Evolutionary conservation across 2,888 invertebrate species (phyloP), one percentile per base, ranked within the genome.

Genomic region (Allolobophora icterica): DNA sequence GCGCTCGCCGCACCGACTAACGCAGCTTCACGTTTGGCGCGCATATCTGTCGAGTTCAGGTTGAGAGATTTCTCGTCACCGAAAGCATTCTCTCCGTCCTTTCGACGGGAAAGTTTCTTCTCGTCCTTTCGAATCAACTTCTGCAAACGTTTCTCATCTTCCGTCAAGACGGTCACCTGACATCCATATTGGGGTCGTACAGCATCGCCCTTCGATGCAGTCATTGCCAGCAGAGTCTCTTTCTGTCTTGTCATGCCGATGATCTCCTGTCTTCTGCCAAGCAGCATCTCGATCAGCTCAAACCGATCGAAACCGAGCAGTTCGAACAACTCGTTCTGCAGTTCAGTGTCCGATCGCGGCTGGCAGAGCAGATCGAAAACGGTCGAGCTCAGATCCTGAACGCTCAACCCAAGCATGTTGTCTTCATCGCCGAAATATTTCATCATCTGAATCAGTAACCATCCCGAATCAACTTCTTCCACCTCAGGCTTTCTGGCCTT

Each of bases 241-340:
- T 35, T 87, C 87, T 87, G 87, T 17, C 17, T 40, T 21, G 94
- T 92, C 38, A 93, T 92, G 15, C 92, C 91, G 83, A 94, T 91
- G 92, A 96, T 93, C 96, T 96, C 89, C 95, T 95, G 24, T 52
- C 97, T 96, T 93, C 97, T 96, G 90, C 96, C 96, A 45, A 98
- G 95, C 92, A 98, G 95, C 84, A 96, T 96, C 92, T 96, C 96
- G 45, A 97, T 97, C 91, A 98, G 96, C 94, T 97, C 97, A 95
- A 98, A 97, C 93, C 97, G 95, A 93, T 98, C 98, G 95, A 97
- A 98, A 0, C 99, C 99, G 40, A 98, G 96, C 11, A 98, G 95
- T 94, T 99, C 99, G 95, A 98, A 97, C 35, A 99, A 95, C 95
- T 95, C 94, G 93, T 94, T 94, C 92, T 95, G 95, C 34, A 95